Evolutionary conservation across 2,888 invertebrate species (phyloP).

Genomic region (Urechis unicinctus): DNA sequence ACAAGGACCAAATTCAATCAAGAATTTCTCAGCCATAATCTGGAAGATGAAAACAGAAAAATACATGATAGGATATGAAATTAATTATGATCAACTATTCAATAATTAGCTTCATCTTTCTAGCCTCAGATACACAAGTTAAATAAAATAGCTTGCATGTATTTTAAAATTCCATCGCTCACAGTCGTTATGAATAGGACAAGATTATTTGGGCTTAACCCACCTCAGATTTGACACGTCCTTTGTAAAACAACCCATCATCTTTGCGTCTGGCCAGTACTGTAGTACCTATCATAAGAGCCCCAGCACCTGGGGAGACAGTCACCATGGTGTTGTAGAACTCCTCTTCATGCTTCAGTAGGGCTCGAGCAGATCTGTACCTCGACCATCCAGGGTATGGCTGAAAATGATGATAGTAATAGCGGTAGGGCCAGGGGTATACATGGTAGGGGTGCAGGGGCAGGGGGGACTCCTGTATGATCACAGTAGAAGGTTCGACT

Average conservation of each 20-base stretch:
- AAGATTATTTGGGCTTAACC: too few relatives aligned
- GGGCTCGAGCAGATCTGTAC: slow-evolving; percentile 35
- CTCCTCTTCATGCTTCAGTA: slow-evolving; percentile 32
- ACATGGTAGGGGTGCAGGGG: slow-evolving; percentile 15
- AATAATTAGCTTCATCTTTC: too few relatives aligned
- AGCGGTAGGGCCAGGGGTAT: slow-evolving; percentile 12
- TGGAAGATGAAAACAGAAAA: slow-evolving; percentile 11
- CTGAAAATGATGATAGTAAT: slow-evolving; percentile 10
- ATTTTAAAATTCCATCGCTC: too few relatives aligned
- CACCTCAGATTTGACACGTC: slow-evolving; percentile 46
- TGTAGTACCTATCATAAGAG: slow-evolving; percentile 38
- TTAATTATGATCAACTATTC: too few relatives aligned
- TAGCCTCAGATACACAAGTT: too few relatives aligned
- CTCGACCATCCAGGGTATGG: slow-evolving; percentile 19
- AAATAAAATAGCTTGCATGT: too few relatives aligned
- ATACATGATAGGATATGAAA: background rate
- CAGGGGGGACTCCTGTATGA: background rate
- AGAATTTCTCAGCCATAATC: slow-evolving; percentile 30
- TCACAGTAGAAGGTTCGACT: too few relatives aligned
- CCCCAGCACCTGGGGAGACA: slow-evolving; percentile 38
- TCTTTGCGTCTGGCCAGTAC: slow-evolving; percentile 41
- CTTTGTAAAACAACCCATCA: slow-evolving; percentile 48
- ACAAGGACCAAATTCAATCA: slow-evolving; percentile 45
- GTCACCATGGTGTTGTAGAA: slow-evolving; percentile 21
- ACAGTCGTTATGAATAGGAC: too few relatives aligned